phyloP scores from a whole-genome alignment of 1,140 invertebrate species.

The Colletes gigas region DNA sequence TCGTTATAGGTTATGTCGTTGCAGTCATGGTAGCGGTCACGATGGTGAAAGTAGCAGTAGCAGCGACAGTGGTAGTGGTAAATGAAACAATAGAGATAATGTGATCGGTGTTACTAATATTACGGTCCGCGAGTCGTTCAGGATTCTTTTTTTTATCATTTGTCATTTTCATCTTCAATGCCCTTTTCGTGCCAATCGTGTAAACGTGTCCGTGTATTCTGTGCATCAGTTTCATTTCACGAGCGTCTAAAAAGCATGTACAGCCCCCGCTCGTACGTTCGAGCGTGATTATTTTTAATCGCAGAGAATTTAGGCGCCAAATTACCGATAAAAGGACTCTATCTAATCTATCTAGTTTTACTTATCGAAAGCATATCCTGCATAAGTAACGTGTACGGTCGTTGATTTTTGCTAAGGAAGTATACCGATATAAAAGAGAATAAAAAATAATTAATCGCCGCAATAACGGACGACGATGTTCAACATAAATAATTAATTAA shows the following conservation, averaged over 20 bases:
- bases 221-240: too few relatives aligned
- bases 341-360: constrained; percentile 6
- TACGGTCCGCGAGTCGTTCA: not conserved
- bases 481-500: constrained; percentile 71
- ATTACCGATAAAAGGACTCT: not conserved
- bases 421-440: constrained; percentile 57
- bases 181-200: not conserved
- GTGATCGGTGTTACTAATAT: constrained; percentile 29
- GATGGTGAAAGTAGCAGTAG: constrained; percentile 18
- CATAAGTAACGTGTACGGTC: constrained; percentile 20
- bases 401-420: constrained; percentile 23
- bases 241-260: not conserved
- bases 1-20: not conserved
- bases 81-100: constrained; percentile 42
- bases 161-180: not conserved
- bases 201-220: not conserved
- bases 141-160: not conserved
- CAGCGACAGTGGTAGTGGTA: not conserved
- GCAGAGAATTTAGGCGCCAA: not conserved
- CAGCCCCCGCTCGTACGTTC: too few relatives aligned
- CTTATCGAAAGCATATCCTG: not conserved
- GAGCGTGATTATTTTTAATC: not conserved
- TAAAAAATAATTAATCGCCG: constrained; percentile 65
- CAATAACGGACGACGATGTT: constrained; percentile 64
- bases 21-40: not conserved